A percentile compares a stretch with the other conserved stretches of the same genome.
Evolutionary conservation across 2,888 invertebrate species (phyloP).

Genomic region (Halictus quadricinctus): DNA sequence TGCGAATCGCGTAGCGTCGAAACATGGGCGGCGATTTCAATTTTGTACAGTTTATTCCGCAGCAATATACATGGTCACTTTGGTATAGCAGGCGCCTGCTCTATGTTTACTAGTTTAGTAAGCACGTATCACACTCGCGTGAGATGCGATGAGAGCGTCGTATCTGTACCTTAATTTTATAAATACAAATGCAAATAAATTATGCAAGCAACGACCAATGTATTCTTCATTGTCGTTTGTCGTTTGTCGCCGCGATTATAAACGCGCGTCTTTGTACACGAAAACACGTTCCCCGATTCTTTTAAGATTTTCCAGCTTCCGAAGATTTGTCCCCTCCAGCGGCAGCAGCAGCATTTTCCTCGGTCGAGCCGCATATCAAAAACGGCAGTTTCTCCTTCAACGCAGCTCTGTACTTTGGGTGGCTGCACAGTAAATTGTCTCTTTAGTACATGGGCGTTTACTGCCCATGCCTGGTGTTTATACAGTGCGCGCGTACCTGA

Average conservation of each 20-base stretch:
- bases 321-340: constrained; percentile 43
- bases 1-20: constrained; percentile 69
- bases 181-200: constrained; percentile 77
- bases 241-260: neutral
- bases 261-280: neutral
- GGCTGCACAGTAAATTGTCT: constrained; percentile 83
- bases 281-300: neutral
- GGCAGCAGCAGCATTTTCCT: constrained; percentile 84
- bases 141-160: constrained; percentile 66
- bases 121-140: constrained; percentile 48
- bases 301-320: constrained; percentile 26
- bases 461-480: neutral
- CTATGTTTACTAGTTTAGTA: constrained; percentile 58
- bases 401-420: constrained; percentile 91
- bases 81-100: constrained; percentile 59
- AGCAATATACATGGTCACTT: constrained; percentile 61
- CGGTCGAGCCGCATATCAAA: constrained; percentile 86
- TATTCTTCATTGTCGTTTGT: constrained; percentile 1
- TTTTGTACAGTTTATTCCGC: constrained; percentile 66
- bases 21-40: constrained; percentile 63
- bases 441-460: neutral
- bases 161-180: constrained; percentile 78
- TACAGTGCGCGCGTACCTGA: constrained; percentile 78
- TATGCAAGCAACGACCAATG: constrained; percentile 71
- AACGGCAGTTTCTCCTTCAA: constrained; percentile 90